Evolutionary conservation across 2,888 invertebrate genomes (phyloP).

Genomic region (Matsumyia berberina): DNA sequence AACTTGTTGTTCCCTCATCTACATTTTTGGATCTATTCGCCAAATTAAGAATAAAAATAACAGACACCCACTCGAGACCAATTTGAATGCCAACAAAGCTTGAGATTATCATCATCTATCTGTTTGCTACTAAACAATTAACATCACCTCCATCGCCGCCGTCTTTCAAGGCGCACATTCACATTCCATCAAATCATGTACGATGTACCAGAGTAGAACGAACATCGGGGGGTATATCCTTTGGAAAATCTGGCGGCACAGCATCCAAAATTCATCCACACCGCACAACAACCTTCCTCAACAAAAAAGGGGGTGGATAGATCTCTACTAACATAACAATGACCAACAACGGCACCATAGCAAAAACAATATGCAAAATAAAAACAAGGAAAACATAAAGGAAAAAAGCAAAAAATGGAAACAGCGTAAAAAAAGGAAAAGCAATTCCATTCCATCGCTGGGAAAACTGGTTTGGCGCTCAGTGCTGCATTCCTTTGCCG

Average conservation of each 20-base stretch:
- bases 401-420: conserved; percentile 18
- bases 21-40: conserved; percentile 35
- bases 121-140: conserved; percentile 54
- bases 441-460: conserved; percentile 66
- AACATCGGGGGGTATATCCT: conserved; percentile 35
- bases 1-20: conserved; percentile 18
- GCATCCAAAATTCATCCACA: conserved; percentile 42
- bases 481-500: conserved; percentile 68
- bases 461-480: conserved; percentile 75
- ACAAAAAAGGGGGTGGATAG: conserved; percentile 75
- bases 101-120: conserved; percentile 48
- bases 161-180: conserved; percentile 23
- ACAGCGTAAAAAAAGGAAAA: conserved; percentile 46
- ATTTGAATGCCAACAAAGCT: conserved; percentile 54
- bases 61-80: conserved; percentile 47
- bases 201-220: not conserved
- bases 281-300: conserved; percentile 73
- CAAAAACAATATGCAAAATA: conserved; percentile 66
- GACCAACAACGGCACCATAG: not conserved
- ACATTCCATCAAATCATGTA: conserved; percentile 58
- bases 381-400: conserved; percentile 58
- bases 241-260: conserved; percentile 61
- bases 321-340: conserved; percentile 32
- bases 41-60: conserved; percentile 18
- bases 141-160: conserved; percentile 35